phyloP scores from a whole-genome alignment of 2,797 vertebrate species.

The Cossypha niveicapilla region DNA sequence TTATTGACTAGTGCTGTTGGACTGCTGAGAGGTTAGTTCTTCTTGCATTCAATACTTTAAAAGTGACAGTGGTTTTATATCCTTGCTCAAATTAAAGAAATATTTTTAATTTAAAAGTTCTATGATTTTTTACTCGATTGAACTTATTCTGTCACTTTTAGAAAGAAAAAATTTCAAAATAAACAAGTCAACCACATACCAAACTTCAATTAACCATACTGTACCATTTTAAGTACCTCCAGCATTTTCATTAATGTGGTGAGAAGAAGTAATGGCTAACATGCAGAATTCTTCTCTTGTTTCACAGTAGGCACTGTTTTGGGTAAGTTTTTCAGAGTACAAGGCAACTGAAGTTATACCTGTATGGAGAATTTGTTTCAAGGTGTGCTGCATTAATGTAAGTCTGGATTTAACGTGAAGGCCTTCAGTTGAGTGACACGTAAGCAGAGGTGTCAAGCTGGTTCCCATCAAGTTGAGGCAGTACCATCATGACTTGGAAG shows the following conservation, averaged over 20 bases:
- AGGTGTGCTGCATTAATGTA: rapidly evolving
- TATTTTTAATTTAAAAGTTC: background rate
- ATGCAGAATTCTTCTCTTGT: background rate
- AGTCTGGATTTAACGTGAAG: background rate
- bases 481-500: background rate
- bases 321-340: background rate
- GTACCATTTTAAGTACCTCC: background rate
- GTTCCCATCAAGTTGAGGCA: rapidly evolving
- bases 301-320: background rate
- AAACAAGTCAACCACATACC: background rate
- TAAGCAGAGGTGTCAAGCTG: background rate
- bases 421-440: background rate
- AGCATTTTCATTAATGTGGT: background rate
- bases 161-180: background rate
- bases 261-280: background rate
- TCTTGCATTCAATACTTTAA: background rate
- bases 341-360: background rate
- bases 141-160: background rate
- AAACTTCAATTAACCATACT: background rate
- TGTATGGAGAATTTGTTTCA: background rate
- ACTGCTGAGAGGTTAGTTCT: background rate
- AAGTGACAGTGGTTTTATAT: background rate
- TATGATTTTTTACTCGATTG: background rate
- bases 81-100: background rate
- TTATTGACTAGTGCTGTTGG: background rate